Conservation (phyloP, 1,140 invertebrate species). For the Muscidifurax raptorellus region DNA sequence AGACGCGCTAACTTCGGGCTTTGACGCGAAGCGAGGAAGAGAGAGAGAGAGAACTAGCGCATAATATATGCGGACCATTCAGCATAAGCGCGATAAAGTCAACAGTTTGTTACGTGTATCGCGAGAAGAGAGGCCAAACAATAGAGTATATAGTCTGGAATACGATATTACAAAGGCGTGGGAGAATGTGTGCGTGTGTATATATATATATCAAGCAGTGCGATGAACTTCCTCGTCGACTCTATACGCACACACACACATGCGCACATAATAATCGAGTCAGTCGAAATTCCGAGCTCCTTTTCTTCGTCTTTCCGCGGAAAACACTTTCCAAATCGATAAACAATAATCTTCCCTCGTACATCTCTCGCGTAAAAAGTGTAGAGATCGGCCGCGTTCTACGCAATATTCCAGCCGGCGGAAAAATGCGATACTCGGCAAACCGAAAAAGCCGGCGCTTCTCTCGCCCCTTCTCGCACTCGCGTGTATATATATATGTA, state of each 20-base stretch:
- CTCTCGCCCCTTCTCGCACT: not conserved
- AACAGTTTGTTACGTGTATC: not conserved
- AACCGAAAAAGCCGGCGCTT: constrained; percentile 2
- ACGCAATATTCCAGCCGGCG: not conserved
- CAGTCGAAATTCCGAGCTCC: not conserved
- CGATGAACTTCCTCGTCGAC: not conserved
- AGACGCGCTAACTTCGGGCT: not conserved
- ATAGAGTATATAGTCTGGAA: too few relatives aligned
- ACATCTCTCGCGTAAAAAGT: not conserved
- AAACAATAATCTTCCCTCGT: not conserved
- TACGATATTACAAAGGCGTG: not conserved
- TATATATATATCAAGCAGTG: too few relatives aligned
- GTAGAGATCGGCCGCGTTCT: not conserved
- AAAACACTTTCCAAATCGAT: not conserved
- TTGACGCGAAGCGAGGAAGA: not conserved
- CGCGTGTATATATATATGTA: constrained; percentile 49
- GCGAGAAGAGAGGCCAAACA: not conserved
- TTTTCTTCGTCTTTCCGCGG: not conserved
- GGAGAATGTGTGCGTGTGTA: not conserved
- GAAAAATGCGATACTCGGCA: constrained; percentile 4
- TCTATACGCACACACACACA: too few relatives aligned
- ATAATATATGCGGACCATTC: not conserved
- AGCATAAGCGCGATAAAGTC: not conserved
- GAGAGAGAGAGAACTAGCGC: not conserved
- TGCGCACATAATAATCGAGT: too few relatives aligned